phyloP scores from a whole-genome alignment of 2,797 vertebrate species.

The Clarias pachynema region DNA sequence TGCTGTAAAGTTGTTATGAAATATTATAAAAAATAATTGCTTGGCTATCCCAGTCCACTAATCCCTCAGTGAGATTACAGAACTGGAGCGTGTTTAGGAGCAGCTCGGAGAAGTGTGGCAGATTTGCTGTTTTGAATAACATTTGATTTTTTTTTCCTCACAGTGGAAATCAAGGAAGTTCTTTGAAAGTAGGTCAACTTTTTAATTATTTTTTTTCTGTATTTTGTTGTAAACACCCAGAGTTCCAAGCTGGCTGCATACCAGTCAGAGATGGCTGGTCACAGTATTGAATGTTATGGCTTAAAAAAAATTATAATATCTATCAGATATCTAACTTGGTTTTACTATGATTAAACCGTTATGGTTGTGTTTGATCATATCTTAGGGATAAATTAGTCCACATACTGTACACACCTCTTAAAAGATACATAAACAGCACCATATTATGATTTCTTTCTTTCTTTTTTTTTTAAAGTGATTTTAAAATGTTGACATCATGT shows the following conservation, averaged over 20 bases:
- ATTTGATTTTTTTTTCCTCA: conserved; percentile 2
- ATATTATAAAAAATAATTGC: conserved; percentile 32
- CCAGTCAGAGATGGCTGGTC: neutral
- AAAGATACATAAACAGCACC: neutral
- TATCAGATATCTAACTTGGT: too few species aligned
- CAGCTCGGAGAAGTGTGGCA: conserved; percentile 4
- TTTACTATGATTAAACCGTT: neutral
- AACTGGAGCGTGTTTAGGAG: neutral
- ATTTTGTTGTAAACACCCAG: neutral
- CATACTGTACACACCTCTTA: neutral
- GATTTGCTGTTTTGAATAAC: conserved; percentile 25
- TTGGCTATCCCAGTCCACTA: conserved; percentile 36
- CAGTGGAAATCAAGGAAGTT: conserved; percentile 32
- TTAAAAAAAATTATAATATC: neutral
- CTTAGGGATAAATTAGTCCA: neutral
- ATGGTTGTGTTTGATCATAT: neutral
- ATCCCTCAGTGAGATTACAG: conserved; percentile 37
- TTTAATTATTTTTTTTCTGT: neutral
- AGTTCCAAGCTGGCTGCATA: neutral
- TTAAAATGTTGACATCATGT: neutral
- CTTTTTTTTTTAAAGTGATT: neutral
- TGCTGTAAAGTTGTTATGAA: conserved; percentile 15
- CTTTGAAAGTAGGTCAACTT: conserved; percentile 30
- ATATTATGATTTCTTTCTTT: neutral
- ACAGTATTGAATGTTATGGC: neutral